Conservation (phyloP, 2,888 invertebrate genomes). For the Drosophila trichaetosa region DNA sequence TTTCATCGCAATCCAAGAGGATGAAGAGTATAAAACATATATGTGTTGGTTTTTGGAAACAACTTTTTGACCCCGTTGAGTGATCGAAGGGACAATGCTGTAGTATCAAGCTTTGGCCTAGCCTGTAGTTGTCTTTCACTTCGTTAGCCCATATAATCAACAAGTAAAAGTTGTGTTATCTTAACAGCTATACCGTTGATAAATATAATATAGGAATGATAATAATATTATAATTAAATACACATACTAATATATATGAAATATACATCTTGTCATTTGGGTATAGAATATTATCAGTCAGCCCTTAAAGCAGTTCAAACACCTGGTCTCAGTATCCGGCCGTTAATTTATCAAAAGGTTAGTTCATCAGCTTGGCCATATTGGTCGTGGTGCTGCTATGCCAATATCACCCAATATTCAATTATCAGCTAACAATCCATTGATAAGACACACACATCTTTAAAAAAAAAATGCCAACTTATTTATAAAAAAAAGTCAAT, state of each 20-base stretch:
- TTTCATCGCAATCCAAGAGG: neutral
- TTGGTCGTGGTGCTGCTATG: neutral
- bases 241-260: neutral
- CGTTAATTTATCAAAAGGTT: neutral
- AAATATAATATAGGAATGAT: neutral
- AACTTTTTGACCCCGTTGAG: neutral
- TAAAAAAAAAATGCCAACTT: neutral
- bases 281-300: neutral
- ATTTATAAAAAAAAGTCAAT: neutral
- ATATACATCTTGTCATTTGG: neutral
- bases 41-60: neutral
- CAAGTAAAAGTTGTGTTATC: neutral
- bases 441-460: constrained; percentile 1
- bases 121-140: neutral
- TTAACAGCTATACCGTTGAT: neutral
- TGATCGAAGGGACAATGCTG: neutral
- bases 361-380: neutral
- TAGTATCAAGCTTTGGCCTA: neutral
- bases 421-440: neutral
- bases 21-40: neutral
- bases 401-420: neutral
- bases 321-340: neutral
- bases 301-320: neutral
- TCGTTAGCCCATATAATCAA: neutral
- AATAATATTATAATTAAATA: neutral